A percentile compares a stretch with the other conserved stretches of the same genome.
Evolutionary conservation across 2,888 invertebrate species (phyloP).

Genomic region (Nesidiocoris tenuis): DNA sequence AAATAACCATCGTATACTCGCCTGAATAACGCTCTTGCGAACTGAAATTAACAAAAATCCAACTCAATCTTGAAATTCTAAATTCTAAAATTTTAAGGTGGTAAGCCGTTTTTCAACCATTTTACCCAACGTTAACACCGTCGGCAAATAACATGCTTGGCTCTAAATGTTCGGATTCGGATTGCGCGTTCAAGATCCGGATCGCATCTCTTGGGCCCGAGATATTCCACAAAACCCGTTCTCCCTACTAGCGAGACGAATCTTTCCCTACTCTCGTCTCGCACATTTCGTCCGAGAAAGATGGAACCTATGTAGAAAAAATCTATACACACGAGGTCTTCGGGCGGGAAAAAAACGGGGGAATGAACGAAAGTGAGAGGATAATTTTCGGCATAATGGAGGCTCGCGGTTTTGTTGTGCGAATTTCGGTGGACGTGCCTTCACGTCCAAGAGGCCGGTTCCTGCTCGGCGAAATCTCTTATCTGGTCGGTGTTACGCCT

Average conservation of each 20-base stretch:
- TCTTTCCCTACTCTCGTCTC: neutral
- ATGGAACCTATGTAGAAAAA: neutral
- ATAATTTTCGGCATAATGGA: slow-evolving; percentile 38
- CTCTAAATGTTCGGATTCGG: too few relatives aligned
- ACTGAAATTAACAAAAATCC: too few relatives aligned
- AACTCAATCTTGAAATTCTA: too few relatives aligned
- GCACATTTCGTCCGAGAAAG: neutral
- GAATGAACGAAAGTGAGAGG: slow-evolving; percentile 34
- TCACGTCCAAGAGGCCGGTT: neutral
- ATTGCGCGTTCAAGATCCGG: neutral
- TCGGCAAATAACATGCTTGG: too few relatives aligned
- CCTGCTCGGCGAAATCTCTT: slow-evolving; percentile 9
- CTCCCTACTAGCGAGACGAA: neutral
- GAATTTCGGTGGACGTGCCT: slow-evolving; percentile 22
- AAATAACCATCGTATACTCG: too few relatives aligned
- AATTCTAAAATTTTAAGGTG: too few relatives aligned
- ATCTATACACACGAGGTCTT: neutral
- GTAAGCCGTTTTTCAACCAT: too few relatives aligned
- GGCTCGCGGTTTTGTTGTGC: slow-evolving; percentile 28
- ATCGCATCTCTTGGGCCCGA: neutral
- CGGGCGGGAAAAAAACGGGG: neutral
- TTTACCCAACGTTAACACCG: too few relatives aligned
- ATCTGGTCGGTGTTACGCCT: neutral
- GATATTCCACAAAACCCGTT: neutral
- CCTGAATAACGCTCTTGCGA: too few relatives aligned